A percentile compares a stretch with the other conserved stretches of the same genome.
phyloP scores from a whole-genome alignment of 2,888 invertebrate genomes.

The Sinhomidia bicolor region DNA sequence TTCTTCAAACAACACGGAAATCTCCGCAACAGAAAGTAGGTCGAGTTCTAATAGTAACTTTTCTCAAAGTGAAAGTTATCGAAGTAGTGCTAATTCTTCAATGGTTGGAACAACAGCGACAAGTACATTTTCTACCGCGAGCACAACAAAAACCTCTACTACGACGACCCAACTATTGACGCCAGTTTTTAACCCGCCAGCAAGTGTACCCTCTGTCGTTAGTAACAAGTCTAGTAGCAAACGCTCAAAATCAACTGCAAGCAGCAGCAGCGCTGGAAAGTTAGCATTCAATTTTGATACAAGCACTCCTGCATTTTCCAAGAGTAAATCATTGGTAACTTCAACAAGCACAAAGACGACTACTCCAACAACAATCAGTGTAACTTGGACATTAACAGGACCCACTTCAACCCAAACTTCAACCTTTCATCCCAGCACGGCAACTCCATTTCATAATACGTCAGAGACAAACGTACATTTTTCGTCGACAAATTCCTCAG shows the following conservation, averaged over 20 bases:
- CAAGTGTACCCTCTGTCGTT: neutral
- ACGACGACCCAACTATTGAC: too few relatives aligned
- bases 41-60: neutral
- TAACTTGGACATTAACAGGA: slow-evolving; percentile 4
- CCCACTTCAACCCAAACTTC: neutral
- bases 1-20: neutral
- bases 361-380: neutral
- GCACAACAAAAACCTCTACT: neutral
- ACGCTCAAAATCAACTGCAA: neutral
- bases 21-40: neutral
- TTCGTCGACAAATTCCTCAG: neutral
- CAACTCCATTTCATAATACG: neutral
- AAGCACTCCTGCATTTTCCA: neutral
- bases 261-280: neutral
- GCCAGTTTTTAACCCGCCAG: too few relatives aligned
- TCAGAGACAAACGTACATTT: neutral
- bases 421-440: neutral
- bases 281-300: neutral
- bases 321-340: neutral
- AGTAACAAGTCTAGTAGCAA: neutral
- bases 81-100: neutral
- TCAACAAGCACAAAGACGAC: neutral
- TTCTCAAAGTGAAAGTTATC: neutral
- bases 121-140: neutral
- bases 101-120: neutral